Evolutionary conservation across 2,113 vertebrate genomes (phyloP).

Genomic region (Salvelinus namaycush): DNA sequence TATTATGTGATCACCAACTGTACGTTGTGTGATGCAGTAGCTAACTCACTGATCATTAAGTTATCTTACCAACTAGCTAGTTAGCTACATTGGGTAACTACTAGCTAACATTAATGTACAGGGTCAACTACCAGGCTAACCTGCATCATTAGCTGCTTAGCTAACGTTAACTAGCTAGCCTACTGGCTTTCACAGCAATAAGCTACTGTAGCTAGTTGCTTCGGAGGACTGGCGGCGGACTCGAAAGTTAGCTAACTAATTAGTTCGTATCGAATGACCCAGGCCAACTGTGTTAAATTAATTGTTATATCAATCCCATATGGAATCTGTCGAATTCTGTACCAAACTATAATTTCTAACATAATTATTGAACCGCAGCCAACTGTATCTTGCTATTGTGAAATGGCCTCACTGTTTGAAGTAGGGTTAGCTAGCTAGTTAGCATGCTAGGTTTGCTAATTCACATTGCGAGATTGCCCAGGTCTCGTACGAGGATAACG

Average conservation of each 20-base stretch:
- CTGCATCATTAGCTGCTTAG: too few relatives aligned
- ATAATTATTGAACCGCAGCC: not conserved
- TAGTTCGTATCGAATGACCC: not conserved
- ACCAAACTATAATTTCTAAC: not conserved
- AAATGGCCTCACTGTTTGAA: not conserved
- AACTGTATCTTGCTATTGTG: not conserved
- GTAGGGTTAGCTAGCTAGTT: constrained; percentile 14
- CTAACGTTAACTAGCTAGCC: constrained; percentile 13
- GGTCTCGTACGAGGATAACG: not conserved
- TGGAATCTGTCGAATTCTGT: not conserved
- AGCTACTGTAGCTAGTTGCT: not conserved
- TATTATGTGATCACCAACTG: too few relatives aligned
- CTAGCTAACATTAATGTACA: too few relatives aligned
- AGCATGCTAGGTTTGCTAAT: constrained; percentile 31
- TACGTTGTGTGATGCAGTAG: too few relatives aligned
- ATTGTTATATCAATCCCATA: too few relatives aligned
- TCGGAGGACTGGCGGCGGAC: not conserved
- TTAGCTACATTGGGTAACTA: too few relatives aligned
- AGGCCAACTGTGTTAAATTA: too few relatives aligned
- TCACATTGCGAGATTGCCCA: constrained; percentile 30
- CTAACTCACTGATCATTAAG: too few relatives aligned
- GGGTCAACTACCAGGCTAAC: too few relatives aligned
- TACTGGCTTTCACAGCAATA: not conserved
- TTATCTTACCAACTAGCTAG: too few relatives aligned
- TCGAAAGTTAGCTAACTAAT: not conserved